These are phyloP conservation scores for Mimachlamys varia DNA, from an alignment of 2,888 invertebrate species.

Conservation along the genomic window DNA sequence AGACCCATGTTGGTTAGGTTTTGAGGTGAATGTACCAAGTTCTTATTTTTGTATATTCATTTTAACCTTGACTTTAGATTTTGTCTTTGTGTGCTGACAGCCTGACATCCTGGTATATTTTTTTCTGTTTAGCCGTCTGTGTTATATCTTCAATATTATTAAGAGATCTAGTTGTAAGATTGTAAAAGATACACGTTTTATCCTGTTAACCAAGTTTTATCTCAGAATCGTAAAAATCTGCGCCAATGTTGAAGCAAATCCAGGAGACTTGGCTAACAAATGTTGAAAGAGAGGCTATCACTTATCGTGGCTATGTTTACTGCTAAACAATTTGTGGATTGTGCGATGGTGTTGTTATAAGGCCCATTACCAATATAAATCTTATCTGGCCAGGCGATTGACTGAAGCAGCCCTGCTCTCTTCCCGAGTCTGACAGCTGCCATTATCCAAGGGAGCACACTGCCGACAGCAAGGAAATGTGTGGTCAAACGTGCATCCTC, in stretches of 20 bases:
- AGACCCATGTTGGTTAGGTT: no score
- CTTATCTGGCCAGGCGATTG: conserved; percentile 31
- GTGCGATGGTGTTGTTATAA: conserved; percentile 28
- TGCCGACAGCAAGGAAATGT: neutral
- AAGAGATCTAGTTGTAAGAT: neutral
- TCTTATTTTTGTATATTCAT: no score
- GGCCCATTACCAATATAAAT: conserved; percentile 28
- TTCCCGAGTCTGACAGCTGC: neutral
- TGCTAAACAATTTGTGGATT: conserved; percentile 34
- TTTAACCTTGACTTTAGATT: no score
- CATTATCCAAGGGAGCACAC: neutral
- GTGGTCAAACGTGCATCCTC: neutral
- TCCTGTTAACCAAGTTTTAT: neutral
- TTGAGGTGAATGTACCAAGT: no score
- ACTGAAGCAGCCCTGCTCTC: neutral
- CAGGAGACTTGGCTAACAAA: neutral
- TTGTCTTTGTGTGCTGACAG: no score
- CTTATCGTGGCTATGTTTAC: neutral
- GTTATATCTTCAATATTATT: neutral
- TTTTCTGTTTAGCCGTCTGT: no score
- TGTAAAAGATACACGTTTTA: neutral
- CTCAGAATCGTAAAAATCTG: conserved; percentile 14
- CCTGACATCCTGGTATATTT: no score
- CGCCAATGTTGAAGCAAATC: neutral
- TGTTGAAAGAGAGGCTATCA: neutral